Base-by-base conservation (phyloP, 2,113 vertebrate genomes). In the Colius striatus region DNA sequence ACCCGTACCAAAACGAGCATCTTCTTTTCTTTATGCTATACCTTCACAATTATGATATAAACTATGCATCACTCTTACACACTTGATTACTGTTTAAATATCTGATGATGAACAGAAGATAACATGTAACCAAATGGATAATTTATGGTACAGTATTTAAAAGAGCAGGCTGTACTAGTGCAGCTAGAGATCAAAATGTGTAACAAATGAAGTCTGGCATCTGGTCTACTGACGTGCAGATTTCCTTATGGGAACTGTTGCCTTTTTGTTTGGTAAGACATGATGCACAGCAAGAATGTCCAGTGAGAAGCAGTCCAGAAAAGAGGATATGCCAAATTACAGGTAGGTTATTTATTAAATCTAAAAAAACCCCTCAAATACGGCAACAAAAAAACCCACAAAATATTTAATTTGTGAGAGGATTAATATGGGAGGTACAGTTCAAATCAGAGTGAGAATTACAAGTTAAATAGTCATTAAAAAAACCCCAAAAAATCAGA, bases 101-200 rank as follows among this genome's bases (percentile, higher is more conserved):
- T 13, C 54, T 48, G 23, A 58, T 34, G 10, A 43, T 71, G 72
- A 55, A 71, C 20, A 89, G 30, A 61, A 92, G 89, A 55, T 55
- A 92, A 90, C 88, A 94, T 88, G 54, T 92, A 87, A 75, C 21
- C 84, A 96, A 94, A 96, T 77, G 88, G 91, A 82, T 96, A 86
- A 91, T 94, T 89, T 85, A 61, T 71, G 51, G 16, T 32, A 65
- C 47, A 57, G n/a, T 61, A 82, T 53, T 94, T 70, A 92, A 96
- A 94, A 86, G 82, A 41, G 38, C 70, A 65, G 45, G 50, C 72
- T 84, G 85, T 78, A 74, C 29, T 86, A 75, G 41, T 83, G 38
- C 70, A 96, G 55, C 41, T 96, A 78, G 48, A 87, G 32, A 94
- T 95, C 75, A 90, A 96, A 93, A 90, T 53, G 17, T 71, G 32